phyloP scores from a whole-genome alignment of 2,888 invertebrate species.

The Ctena decussata region DNA sequence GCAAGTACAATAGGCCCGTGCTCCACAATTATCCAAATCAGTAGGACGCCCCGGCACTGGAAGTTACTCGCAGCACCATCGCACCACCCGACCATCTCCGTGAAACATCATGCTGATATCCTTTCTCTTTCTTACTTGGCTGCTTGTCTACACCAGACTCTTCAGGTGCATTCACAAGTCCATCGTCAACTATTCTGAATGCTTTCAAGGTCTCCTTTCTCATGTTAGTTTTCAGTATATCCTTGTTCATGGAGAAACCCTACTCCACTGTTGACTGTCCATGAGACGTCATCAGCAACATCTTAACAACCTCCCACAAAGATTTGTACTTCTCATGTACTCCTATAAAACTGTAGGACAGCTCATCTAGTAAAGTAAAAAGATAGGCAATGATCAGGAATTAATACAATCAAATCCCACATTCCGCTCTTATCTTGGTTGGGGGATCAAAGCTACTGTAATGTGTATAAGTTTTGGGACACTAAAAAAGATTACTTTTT shows the following conservation, averaged over 20 bases:
- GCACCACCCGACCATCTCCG: too few species aligned
- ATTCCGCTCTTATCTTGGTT: too few species aligned
- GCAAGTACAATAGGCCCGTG: too few species aligned
- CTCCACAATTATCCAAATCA: too few species aligned
- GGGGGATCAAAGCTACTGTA: too few species aligned
- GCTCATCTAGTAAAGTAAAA: too few species aligned
- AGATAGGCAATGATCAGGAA: too few species aligned
- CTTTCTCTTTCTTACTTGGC: background rate
- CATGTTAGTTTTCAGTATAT: constrained; percentile 36
- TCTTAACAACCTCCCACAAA: constrained; percentile 34
- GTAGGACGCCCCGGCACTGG: too few species aligned
- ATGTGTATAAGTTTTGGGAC: too few species aligned
- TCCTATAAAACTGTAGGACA: constrained; percentile 22
- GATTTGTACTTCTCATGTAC: constrained; percentile 19
- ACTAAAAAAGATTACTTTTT: too few species aligned
- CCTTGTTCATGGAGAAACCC: constrained; percentile 48
- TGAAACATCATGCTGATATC: constrained; percentile 2
- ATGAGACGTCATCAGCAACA: constrained; percentile 43
- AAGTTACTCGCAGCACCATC: too few species aligned
- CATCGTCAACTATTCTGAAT: constrained; percentile 39
- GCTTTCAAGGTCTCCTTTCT: constrained; percentile 24
- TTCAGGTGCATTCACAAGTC: constrained; percentile 31
- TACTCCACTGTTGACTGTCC: constrained; percentile 45
- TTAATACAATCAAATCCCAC: too few species aligned
- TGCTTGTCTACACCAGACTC: background rate